Evolutionary conservation across 23 tunicate genomes (phyloP), one percentile per base, ranked within the genome.

Genomic region (Ascidia mentula): DNA sequence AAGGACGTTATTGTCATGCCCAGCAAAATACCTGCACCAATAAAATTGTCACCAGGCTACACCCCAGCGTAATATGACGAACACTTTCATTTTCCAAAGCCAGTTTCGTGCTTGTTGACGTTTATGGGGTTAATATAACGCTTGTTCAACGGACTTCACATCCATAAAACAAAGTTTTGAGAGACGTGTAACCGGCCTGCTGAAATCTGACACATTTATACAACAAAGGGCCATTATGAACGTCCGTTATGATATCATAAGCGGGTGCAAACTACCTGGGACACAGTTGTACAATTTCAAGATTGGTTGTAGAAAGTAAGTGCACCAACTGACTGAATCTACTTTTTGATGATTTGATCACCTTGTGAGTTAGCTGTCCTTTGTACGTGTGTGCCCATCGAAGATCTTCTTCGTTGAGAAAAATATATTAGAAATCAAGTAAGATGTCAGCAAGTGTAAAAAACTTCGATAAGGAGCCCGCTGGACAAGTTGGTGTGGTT

Each of bases 401-500:
- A 80, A 80, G 84, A n/a, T 22, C 30, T 13, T 9, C 84, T 80
- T 80, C 84, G 84, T 80, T 80, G 84, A 22, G 84, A 46, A 17
- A 6, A 46, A 32, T 31, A 53, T 53, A 6, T 42, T 42, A 42
- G 15, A 42, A 40, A 76, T 18, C 39, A 42, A 34, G 20, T 39
- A 80, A 46, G 9, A 80, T 78, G 82, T 72, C 82, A 38, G 40
- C 72, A 28, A 72, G 72, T 17, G 24, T 78, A 13, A 37, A 78
- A 31, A 18, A 40, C n/a, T 7, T 6, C 12, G 34, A 46, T 32
- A 34, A 78, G 28, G 72, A 72, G 34, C 80, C 77, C 28, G 45
- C 46, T 34, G 65, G 73, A 28, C 84, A 80, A 5, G 79, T 73
- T 45, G 96, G 96, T 20, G 36, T 80, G 32, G 90, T 86, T 69